A percentile compares a stretch with the other conserved stretches of the same genome.
Conservation (phyloP, 2,888 invertebrate species). For the Thysanoteuthis rhombus region DNA sequence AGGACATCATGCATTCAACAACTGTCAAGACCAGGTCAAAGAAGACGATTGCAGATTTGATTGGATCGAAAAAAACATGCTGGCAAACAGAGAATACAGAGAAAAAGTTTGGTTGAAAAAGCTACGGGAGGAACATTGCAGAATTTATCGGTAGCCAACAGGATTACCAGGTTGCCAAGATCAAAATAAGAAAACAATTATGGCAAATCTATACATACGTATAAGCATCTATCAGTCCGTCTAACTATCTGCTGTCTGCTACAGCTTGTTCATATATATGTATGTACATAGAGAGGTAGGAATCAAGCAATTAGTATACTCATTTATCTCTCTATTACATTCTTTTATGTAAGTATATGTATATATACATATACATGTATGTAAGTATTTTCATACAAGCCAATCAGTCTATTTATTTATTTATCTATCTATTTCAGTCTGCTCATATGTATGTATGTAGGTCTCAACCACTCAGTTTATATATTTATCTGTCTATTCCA, state of each 20-base stretch:
- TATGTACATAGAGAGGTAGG: no score
- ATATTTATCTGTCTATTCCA: no score
- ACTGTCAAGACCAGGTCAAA: not conserved
- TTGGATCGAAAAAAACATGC: not conserved
- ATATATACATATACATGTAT: no score
- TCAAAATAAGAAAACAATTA: not conserved
- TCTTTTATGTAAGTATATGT: no score
- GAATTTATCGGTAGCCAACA: not conserved
- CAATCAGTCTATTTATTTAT: no score
- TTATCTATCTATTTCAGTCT: no score
- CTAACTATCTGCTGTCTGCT: not conserved
- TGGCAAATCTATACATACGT: not conserved
- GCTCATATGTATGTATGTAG: no score
- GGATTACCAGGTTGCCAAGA: not conserved
- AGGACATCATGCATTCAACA: not conserved
- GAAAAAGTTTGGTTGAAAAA: not conserved
- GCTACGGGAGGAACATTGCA: not conserved
- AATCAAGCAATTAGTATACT: no score
- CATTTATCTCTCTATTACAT: no score
- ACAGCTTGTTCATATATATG: no score
- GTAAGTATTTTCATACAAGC: no score
- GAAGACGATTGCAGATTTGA: not conserved
- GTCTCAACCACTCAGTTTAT: no score
- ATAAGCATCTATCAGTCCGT: not conserved
- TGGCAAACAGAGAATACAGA: not conserved